A percentile compares a stretch with the other conserved stretches of the same genome.
Evolutionary conservation across 2,113 vertebrate genomes (phyloP).

Genomic region (Physeter macrocephalus): DNA sequence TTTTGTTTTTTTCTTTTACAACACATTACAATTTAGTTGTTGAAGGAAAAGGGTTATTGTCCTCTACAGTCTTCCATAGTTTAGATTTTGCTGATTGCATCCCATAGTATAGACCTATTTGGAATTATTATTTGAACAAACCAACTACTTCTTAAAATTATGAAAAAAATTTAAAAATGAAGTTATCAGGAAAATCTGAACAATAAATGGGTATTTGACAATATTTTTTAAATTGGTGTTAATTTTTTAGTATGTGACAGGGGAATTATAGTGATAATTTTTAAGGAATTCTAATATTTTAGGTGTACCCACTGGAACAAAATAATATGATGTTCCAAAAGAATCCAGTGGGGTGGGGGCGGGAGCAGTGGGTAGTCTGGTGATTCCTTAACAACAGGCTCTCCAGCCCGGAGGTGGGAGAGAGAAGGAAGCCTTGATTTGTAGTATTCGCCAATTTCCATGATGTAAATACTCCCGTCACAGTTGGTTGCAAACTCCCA

Average conservation of each 20-base stretch:
- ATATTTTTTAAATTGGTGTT: background rate
- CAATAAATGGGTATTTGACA: background rate
- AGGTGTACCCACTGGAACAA: background rate
- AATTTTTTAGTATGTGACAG: background rate
- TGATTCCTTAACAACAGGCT: background rate
- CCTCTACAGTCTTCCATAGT: background rate
- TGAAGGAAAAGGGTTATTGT: background rate
- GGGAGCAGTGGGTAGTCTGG: background rate
- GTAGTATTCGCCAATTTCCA: background rate
- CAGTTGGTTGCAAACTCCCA: background rate
- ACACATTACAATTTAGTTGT: background rate
- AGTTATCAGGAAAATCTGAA: background rate
- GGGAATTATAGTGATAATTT: background rate
- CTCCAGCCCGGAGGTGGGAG: rapidly evolving
- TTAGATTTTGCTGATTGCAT: background rate
- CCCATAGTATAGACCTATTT: background rate
- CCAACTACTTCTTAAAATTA: background rate
- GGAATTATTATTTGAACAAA: background rate
- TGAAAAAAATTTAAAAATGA: background rate
- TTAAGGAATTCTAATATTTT: background rate
- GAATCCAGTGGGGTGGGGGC: background rate
- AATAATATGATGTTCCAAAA: background rate
- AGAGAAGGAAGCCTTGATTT: background rate
- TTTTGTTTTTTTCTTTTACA: background rate
- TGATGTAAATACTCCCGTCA: background rate